Evolutionary conservation across 2,113 vertebrate genomes (phyloP).

Genomic region (Alaudala cheleensis): DNA sequence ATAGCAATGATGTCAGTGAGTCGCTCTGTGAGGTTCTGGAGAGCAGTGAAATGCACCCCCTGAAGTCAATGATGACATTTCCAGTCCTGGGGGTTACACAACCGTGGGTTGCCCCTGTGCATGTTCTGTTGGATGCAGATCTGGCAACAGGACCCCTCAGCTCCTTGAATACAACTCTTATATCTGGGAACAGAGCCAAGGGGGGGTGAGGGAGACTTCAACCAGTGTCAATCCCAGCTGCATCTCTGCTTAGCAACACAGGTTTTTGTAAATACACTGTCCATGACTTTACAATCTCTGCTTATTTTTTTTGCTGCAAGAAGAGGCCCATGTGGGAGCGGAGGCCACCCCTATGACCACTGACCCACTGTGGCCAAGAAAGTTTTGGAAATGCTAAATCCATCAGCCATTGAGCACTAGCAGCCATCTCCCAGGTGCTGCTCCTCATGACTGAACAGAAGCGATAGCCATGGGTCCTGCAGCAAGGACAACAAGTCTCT

Average conservation of each 20-base stretch:
- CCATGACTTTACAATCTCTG: neutral
- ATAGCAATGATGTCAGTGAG: constrained; percentile 48
- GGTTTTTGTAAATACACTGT: neutral
- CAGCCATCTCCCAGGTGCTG: neutral
- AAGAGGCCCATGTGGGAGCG: neutral
- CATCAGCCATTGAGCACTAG: neutral
- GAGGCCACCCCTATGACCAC: neutral
- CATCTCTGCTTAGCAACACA: constrained; percentile 32
- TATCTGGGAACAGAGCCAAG: constrained; percentile 31
- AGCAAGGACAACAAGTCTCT: neutral
- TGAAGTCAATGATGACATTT: constrained; percentile 25
- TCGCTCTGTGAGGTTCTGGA: constrained; percentile 28
- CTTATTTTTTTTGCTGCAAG: neutral
- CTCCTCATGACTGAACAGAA: neutral
- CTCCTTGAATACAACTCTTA: constrained; percentile 17
- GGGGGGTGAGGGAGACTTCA: constrained; percentile 20
- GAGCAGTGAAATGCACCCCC: constrained; percentile 30
- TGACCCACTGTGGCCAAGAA: neutral
- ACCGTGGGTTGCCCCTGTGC: neutral
- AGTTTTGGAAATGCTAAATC: neutral
- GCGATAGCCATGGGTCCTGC: neutral
- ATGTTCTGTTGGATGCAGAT: neutral
- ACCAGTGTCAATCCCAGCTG: constrained; percentile 1
- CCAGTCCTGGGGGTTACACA: neutral
- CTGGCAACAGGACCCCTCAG: constrained; percentile 22